phyloP scores from a whole-genome alignment of 2,888 invertebrate species.

The Mesochorus sp. region DNA sequence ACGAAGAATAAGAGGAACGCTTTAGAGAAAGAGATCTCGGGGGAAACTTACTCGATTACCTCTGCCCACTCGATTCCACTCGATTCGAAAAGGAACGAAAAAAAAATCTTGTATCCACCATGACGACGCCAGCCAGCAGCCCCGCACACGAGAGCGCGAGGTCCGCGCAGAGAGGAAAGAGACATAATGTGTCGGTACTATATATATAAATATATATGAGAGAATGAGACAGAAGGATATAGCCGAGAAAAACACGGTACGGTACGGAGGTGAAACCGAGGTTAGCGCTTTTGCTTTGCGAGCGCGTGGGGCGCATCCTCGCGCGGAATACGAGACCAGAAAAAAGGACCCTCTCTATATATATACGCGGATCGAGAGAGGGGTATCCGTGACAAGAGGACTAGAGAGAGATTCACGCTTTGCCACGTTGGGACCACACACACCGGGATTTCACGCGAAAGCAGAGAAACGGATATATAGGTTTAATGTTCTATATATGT shows the following conservation, averaged over 20 bases:
- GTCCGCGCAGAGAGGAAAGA: background rate
- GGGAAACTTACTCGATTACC: slow-evolving; percentile 60
- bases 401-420: slow-evolving; percentile 61
- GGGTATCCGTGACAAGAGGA: slow-evolving; percentile 59
- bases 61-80: slow-evolving; percentile 63
- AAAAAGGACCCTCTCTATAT: slow-evolving; percentile 38
- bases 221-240: slow-evolving; percentile 1
- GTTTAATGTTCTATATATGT: slow-evolving; percentile 9
- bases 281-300: slow-evolving; percentile 23
- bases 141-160: slow-evolving; percentile 47
- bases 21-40: slow-evolving; percentile 59
- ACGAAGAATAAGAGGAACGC: slow-evolving; percentile 54
- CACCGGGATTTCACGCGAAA: slow-evolving; percentile 45
- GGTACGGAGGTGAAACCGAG: slow-evolving; percentile 32
- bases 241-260: background rate
- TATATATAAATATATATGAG: slow-evolving; percentile 1
- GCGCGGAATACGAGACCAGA: slow-evolving; percentile 61
- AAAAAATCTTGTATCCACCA: slow-evolving; percentile 17
- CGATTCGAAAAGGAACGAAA: slow-evolving; percentile 58
- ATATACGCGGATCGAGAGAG: no score
- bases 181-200: background rate
- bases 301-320: slow-evolving; percentile 53
- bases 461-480: slow-evolving; percentile 44
- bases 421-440: slow-evolving; percentile 57
- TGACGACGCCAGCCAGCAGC: slow-evolving; percentile 50